A percentile compares a stretch with the other conserved stretches of the same genome.
phyloP scores from a whole-genome alignment of 1,140 invertebrate genomes.

The Cotesia typhae region DNA sequence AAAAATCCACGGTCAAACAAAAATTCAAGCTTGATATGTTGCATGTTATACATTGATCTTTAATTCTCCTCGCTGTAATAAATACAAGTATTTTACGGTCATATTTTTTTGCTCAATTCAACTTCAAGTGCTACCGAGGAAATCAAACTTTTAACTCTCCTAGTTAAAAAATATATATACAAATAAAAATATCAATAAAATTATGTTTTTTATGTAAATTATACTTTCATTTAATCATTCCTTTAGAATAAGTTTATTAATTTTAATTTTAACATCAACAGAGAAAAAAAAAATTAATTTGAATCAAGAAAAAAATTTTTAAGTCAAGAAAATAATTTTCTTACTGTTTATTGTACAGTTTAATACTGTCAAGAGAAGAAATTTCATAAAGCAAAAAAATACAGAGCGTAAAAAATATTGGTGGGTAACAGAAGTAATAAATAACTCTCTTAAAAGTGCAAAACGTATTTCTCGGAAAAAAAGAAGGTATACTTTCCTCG shows the following conservation, averaged over 20 bases:
- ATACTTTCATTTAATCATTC: conserved; percentile 5
- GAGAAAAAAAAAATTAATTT: too few species aligned
- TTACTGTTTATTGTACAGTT: neutral
- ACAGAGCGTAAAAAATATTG: neutral
- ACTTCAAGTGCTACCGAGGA: conserved; percentile 9
- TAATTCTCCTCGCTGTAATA: too few species aligned
- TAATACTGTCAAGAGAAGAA: neutral
- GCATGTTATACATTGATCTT: too few species aligned
- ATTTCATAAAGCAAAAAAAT: neutral
- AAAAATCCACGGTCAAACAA: neutral
- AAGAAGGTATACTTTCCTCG: conserved; percentile 14
- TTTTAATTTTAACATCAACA: neutral
- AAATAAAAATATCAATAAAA: conserved; percentile 6
- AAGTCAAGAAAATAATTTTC: too few species aligned
- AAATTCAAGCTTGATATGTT: too few species aligned
- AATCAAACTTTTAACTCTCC: neutral
- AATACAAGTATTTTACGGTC: too few species aligned
- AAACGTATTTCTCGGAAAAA: conserved; percentile 4
- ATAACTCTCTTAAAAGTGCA: conserved; percentile 17
- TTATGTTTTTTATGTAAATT: conserved; percentile 16
- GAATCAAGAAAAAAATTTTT: too few species aligned
- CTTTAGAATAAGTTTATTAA: neutral
- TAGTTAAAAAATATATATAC: neutral
- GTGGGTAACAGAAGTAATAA: conserved; percentile 2
- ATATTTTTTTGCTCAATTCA: neutral